Evolutionary conservation across 1,140 invertebrate species (phyloP), one percentile per base, ranked within the genome.

Genomic region (Lutraria rhynchaena): DNA sequence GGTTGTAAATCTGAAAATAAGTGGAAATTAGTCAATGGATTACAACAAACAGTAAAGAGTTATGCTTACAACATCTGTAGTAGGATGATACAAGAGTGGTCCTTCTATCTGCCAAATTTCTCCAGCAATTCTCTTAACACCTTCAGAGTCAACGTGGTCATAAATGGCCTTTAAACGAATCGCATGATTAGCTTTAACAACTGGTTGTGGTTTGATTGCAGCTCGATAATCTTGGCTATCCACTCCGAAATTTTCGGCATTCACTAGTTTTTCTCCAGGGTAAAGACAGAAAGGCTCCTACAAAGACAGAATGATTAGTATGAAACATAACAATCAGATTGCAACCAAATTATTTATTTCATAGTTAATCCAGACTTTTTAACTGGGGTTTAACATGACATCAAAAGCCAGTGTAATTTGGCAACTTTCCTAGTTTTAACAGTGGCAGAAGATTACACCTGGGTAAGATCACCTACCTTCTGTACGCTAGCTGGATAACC

Each of bases 201-300:
- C 90, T 46, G 89, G 91, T 37, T 93, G 81, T 9, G 81, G 82
- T 53, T 90, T 89, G 4, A 91, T 83, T 2, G 88, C 89, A 17
- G 49, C 58, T 11, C 58, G 57, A 58, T 86, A 90, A 27, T 88
- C 73, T 11, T 31, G 44, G 17, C 61, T 57, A 0, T 46, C 29
- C 19, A 29, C 69, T 29, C 55, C 63, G 77, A 82, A 89, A 19
- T 83, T 60, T 41, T 73, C 60, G 7, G 90, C 90, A 55, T 76
- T 71, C 49, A 67, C 41, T 17, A 93, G 67, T n/a, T 67, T 58
- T 86, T 93, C 93, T 9, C 93, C 93, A 61, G 93, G 93, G 86
- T 93, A 93, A 11, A 93, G 83, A 33, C 93, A 93, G 84, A 93
- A 93, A n/a, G 93, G 93, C 33, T 93, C 93, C 88, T 93, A 89